Conservation (phyloP, 2,888 invertebrate genomes). For the Thereva nobilitata region DNA sequence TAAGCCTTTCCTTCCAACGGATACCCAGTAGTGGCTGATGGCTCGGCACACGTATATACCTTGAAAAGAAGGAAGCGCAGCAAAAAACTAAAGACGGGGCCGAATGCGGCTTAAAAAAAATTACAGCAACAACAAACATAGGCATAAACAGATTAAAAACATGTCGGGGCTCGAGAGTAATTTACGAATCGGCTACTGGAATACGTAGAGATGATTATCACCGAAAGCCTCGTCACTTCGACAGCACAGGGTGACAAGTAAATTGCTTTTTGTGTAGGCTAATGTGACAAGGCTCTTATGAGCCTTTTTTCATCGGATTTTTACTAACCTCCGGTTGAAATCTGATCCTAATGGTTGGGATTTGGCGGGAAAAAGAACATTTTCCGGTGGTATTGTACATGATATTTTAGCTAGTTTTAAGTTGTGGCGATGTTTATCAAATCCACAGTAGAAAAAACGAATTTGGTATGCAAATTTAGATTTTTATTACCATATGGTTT, state of each 20-base stretch:
- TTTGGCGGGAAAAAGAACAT: not conserved
- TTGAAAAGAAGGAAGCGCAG: constrained; percentile 24
- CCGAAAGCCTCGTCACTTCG: constrained; percentile 46
- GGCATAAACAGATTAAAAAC: constrained; percentile 50
- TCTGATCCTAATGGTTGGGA: no score
- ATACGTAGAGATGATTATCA: constrained; percentile 57
- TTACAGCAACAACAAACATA: constrained; percentile 43
- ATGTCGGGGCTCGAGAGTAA: constrained; percentile 52
- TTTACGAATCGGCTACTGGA: constrained; percentile 59
- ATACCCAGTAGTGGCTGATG: not conserved
- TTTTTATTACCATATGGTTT: no score
- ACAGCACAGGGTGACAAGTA: constrained; percentile 34
- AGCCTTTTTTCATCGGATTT: no score
- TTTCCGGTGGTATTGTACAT: constrained; percentile 22
- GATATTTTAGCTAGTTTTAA: no score
- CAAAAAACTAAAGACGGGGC: constrained; percentile 13
- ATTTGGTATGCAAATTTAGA: no score
- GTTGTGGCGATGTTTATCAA: no score
- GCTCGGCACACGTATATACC: constrained; percentile 13
- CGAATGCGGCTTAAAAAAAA: not conserved
- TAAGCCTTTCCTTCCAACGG: constrained; percentile 13
- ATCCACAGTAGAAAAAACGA: no score
- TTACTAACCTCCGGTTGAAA: no score
- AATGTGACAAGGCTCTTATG: constrained; percentile 25
- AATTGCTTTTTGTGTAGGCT: constrained; percentile 31